phyloP scores from a whole-genome alignment of 2,888 invertebrate genomes.

The Pseudoips prasinana region DNA sequence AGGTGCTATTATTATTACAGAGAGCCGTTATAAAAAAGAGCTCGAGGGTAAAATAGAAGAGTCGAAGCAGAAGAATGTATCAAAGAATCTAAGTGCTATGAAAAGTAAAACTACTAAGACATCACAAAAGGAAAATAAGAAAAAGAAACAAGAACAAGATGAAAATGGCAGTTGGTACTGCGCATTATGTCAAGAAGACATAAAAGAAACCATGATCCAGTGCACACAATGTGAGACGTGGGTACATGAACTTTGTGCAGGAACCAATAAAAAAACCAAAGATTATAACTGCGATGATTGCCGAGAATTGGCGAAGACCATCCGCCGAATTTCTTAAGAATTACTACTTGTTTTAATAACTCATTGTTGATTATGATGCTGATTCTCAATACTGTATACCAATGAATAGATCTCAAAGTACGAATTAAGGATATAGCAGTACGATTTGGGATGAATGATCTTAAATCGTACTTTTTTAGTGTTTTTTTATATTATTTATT shows the following conservation, averaged over 20 bases:
- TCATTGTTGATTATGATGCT: background rate
- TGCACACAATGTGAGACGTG: conserved; percentile 11
- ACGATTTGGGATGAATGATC: background rate
- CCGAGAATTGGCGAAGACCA: conserved; percentile 1
- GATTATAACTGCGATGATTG: conserved; percentile 10
- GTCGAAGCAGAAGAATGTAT: conserved; percentile 12
- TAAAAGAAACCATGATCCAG: conserved; percentile 10
- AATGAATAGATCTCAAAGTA: background rate
- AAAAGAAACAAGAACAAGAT: conserved; percentile 11
- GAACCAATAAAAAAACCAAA: conserved; percentile 9
- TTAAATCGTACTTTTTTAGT: background rate
- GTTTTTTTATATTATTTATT: background rate
- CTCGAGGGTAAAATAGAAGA: conserved; percentile 12
- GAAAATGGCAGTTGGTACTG: conserved; percentile 7
- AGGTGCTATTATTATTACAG: too few relatives aligned
- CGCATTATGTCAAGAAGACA: too few relatives aligned
- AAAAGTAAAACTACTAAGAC: conserved; percentile 4
- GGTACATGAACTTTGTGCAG: conserved; percentile 12
- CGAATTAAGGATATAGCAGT: background rate
- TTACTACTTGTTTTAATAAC: conserved; percentile 1
- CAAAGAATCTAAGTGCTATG: conserved; percentile 3
- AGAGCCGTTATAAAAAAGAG: too few relatives aligned
- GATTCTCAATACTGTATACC: background rate
- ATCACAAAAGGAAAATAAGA: conserved; percentile 8
- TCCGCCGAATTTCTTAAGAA: background rate